These are phyloP conservation scores for Oophaga pumilio DNA, from an alignment of 2,113 vertebrate species.

Conservation along the genomic window DNA sequence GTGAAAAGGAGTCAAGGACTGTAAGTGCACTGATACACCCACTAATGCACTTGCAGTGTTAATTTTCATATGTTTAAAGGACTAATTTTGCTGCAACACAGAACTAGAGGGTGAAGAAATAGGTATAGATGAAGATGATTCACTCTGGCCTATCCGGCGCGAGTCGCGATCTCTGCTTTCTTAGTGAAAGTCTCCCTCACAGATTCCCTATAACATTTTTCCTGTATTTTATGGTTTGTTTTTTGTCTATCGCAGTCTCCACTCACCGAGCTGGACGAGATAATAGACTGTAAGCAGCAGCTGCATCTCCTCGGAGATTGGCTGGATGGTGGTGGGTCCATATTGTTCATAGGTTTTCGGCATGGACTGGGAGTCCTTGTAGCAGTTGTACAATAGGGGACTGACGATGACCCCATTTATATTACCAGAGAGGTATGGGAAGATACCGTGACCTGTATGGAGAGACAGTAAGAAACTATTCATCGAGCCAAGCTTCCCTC, in stretches of 20 bases:
- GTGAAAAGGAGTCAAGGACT: too few relatives aligned
- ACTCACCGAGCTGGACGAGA: conserved; percentile 95
- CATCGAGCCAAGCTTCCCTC: background rate
- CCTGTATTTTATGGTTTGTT: background rate
- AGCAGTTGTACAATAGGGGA: conserved; percentile 87
- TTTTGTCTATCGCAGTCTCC: background rate
- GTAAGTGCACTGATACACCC: too few relatives aligned
- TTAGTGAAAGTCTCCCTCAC: too few relatives aligned
- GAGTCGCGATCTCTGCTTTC: too few relatives aligned
- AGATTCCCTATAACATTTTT: background rate
- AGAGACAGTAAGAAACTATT: background rate
- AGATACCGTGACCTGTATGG: conserved; percentile 86
- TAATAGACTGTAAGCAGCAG: conserved; percentile 96
- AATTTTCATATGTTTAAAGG: too few relatives aligned
- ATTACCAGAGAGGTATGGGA: conserved; percentile 91
- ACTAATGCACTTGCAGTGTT: too few relatives aligned
- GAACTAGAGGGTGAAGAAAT: too few relatives aligned
- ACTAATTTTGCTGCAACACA: too few relatives aligned
- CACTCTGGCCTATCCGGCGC: too few relatives aligned
- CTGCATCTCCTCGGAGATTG: conserved; percentile 94
- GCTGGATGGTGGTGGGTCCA: conserved; percentile 81
- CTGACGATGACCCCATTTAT: conserved; percentile 87
- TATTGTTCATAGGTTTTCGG: conserved; percentile 88
- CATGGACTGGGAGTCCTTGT: conserved; percentile 87
- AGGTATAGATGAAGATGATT: too few relatives aligned